Conservation (phyloP, 2,888 invertebrate genomes). For the Diaperis boleti region DNA sequence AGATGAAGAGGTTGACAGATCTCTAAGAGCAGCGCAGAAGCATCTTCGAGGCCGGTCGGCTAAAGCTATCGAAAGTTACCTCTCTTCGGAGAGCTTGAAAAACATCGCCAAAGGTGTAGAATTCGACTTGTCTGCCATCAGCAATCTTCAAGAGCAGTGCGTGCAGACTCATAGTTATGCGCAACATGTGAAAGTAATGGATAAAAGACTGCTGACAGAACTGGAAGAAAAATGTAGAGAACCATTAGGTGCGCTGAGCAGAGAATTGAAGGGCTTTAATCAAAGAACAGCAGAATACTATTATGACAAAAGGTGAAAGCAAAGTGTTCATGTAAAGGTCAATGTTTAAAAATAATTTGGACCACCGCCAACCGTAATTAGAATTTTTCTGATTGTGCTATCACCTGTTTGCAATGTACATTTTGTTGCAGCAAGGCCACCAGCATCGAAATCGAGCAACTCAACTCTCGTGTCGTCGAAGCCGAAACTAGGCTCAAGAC, state of each 20-base stretch:
- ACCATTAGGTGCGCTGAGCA: constrained; percentile 72
- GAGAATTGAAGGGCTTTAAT: constrained; percentile 75
- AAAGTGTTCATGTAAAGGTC: constrained; percentile 33
- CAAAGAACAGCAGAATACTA: constrained; percentile 72
- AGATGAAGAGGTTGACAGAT: constrained; percentile 63
- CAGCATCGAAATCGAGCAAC: constrained; percentile 97
- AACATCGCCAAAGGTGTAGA: constrained; percentile 68
- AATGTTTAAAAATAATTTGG: constrained; percentile 25
- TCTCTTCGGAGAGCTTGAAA: constrained; percentile 72
- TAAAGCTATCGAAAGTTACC: constrained; percentile 76
- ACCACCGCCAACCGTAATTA: constrained; percentile 10
- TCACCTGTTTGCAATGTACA: constrained; percentile 24
- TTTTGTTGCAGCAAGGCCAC: constrained; percentile 86
- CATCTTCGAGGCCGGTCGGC: constrained; percentile 81
- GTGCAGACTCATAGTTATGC: constrained; percentile 56
- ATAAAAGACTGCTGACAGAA: constrained; percentile 63
- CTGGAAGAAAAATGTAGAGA: constrained; percentile 71
- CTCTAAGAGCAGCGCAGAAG: constrained; percentile 66
- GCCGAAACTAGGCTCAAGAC: constrained; percentile 96
- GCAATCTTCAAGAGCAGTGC: constrained; percentile 35
- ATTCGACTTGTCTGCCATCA: constrained; percentile 65
- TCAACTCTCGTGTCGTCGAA: constrained; percentile 94
- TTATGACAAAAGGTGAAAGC: constrained; percentile 75
- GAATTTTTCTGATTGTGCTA: constrained; percentile 5
- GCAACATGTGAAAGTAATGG: constrained; percentile 65